Conservation (phyloP, 2,113 vertebrate genomes). For the Pseudorectes ferrugineus region DNA sequence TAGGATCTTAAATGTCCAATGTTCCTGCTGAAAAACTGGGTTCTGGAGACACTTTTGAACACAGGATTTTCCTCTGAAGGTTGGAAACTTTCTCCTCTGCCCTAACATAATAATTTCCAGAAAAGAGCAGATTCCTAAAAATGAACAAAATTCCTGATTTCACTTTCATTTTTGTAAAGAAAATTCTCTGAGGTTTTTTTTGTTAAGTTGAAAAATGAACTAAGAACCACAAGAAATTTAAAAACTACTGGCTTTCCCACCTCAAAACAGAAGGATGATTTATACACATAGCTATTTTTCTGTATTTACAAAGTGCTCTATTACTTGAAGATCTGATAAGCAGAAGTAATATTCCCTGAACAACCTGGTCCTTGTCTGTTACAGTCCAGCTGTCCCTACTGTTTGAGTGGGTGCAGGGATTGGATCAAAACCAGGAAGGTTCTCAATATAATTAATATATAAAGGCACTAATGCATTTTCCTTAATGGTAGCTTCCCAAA, state of each 20-base stretch:
- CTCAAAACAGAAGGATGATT: background rate
- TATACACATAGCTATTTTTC: background rate
- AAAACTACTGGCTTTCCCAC: background rate
- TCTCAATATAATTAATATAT: background rate
- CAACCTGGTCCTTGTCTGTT: background rate
- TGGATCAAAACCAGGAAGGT: background rate
- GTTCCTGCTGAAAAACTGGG: background rate
- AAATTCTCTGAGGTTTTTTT: background rate
- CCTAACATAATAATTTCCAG: background rate
- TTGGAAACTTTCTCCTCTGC: background rate
- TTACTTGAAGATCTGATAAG: background rate
- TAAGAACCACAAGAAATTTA: background rate
- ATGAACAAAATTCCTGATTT: background rate
- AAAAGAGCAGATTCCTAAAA: background rate
- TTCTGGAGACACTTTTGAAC: background rate
- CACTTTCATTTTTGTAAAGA: background rate
- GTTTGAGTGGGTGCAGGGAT: background rate
- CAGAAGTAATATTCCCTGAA: background rate
- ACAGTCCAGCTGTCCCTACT: background rate
- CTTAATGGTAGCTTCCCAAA: background rate
- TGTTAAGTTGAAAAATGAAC: background rate
- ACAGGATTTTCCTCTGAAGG: background rate
- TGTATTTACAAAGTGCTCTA: background rate
- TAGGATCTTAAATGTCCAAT: background rate
- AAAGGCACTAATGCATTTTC: background rate